Base-by-base conservation (phyloP, 2,797 vertebrate species). In the Gymnoscopelus microlampas region DNA sequence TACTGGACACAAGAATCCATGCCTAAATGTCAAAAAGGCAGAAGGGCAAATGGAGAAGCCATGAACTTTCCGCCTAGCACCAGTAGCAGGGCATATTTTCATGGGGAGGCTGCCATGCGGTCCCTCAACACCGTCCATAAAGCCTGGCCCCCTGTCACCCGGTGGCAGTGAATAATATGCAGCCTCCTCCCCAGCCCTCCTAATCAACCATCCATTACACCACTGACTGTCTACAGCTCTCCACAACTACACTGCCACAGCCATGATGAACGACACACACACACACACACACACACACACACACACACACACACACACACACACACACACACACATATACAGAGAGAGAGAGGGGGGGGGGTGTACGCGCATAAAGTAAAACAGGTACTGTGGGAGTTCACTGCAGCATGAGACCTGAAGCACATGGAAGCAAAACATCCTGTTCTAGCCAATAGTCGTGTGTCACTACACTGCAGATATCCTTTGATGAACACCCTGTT, bases 161-260 rank as follows among this genome's bases (percentile, higher is more conserved):
- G 63, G 60, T 69, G 76, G 78, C 75, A 72, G 64, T 35, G 71
- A 80, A 57, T 75, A 71, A 82, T 79, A 79, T 74, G 72, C 74
- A 73, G 65, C 71, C 62, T 63, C 58, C 44, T 69, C 63, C 74
- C 53, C 60, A 70, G 65, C 71, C 57, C 71, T 50, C 70, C 68
- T 66, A 79, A 82, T 84, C 79, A 85, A 70, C 77, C 68, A 75
- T 77, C 74, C 73, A 82, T 81, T 74, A 70, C 67, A 47, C 70
- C 10, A 48, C 68, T 73, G 79, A 48, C 68, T 73, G 79, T 73
- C 74, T 71, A 55, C 62, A 53, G 68, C 70, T 70, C 71, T 77
- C 63, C 35, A 82, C 71, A 53, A 81, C 81, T 83, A 73, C 70
- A 29, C 59, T 11, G 19, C 73, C 66, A 49, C 66, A 12, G 54